phyloP scores from a whole-genome alignment of 2,888 invertebrate species.

The Athetis lepigone region DNA sequence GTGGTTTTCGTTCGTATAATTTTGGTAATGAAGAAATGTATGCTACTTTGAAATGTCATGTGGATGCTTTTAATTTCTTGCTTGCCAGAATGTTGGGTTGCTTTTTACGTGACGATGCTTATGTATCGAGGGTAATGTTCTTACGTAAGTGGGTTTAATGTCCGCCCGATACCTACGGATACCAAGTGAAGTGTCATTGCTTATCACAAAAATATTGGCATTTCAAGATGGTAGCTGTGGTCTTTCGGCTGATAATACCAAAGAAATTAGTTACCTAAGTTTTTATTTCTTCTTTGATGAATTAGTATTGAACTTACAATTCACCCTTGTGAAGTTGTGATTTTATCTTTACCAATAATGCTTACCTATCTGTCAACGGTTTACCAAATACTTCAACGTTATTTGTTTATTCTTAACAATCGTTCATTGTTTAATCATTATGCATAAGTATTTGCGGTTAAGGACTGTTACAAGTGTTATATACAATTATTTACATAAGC shows the following conservation, averaged over 20 bases:
- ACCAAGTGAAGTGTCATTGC: constrained; percentile 13
- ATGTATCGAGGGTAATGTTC: constrained; percentile 39
- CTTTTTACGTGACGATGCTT: constrained; percentile 30
- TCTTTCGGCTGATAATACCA: background rate
- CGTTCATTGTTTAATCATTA: constrained; percentile 1
- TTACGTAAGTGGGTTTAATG: constrained; percentile 37
- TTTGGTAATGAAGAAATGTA: constrained; percentile 49
- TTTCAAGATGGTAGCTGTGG: constrained; percentile 10
- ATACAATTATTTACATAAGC: constrained; percentile 26
- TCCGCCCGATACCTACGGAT: constrained; percentile 20
- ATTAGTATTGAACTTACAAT: too few relatives aligned
- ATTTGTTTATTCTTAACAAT: constrained; percentile 2
- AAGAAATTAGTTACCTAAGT: too few relatives aligned
- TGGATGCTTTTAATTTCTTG: constrained; percentile 21
- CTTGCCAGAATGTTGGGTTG: constrained; percentile 3
- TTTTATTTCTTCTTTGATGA: too few relatives aligned
- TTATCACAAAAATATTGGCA: background rate
- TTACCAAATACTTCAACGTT: background rate
- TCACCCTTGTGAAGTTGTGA: too few relatives aligned
- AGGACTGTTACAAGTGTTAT: constrained; percentile 23
- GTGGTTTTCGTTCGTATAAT: constrained; percentile 24
- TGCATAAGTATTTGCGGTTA: constrained; percentile 38
- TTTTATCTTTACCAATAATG: too few relatives aligned
- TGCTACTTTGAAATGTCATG: constrained; percentile 29
- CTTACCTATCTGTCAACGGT: too few relatives aligned